These are phyloP conservation scores for Sesamia inferens DNA, from an alignment of 2,888 invertebrate species.

Conservation along the genomic window DNA sequence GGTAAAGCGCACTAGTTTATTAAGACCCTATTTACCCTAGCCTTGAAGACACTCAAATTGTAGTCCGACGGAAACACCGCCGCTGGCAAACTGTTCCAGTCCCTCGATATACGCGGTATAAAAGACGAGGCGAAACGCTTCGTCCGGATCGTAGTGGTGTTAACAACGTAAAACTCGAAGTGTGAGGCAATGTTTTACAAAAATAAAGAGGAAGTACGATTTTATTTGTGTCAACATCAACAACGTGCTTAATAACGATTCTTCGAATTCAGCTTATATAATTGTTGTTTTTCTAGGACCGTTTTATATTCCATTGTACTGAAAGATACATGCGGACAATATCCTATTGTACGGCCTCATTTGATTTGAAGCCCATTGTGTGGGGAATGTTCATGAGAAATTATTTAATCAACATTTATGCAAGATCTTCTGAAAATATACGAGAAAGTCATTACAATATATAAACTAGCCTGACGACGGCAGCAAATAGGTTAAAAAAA, in stretches of 20 bases:
- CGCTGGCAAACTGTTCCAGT: too few species aligned
- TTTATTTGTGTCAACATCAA: neutral
- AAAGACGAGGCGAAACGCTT: too few species aligned
- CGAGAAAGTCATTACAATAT: neutral
- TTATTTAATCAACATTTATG: conserved; percentile 20
- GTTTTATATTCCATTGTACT: conserved; percentile 18
- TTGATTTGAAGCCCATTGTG: conserved; percentile 49
- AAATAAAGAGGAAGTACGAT: neutral
- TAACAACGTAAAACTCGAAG: too few species aligned
- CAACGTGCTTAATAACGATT: neutral
- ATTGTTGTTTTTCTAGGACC: conserved; percentile 8
- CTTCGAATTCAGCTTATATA: neutral
- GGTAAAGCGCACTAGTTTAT: too few species aligned
- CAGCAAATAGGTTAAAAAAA: neutral
- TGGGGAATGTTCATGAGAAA: conserved; percentile 8
- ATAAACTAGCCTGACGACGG: neutral
- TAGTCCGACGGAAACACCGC: too few species aligned
- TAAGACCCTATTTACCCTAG: too few species aligned
- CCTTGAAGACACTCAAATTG: too few species aligned
- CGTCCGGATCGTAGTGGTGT: too few species aligned
- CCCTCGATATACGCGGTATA: too few species aligned
- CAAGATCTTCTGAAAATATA: conserved; percentile 6
- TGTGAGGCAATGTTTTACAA: too few species aligned
- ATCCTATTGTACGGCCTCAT: conserved; percentile 41
- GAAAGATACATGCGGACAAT: conserved; percentile 28